Percentiles rank a stretch among this genome's conserved stretches.
These are phyloP conservation scores for Stenopsyche tienmushanensis DNA, from an alignment of 1,140 invertebrate genomes.

Conservation along the genomic window DNA sequence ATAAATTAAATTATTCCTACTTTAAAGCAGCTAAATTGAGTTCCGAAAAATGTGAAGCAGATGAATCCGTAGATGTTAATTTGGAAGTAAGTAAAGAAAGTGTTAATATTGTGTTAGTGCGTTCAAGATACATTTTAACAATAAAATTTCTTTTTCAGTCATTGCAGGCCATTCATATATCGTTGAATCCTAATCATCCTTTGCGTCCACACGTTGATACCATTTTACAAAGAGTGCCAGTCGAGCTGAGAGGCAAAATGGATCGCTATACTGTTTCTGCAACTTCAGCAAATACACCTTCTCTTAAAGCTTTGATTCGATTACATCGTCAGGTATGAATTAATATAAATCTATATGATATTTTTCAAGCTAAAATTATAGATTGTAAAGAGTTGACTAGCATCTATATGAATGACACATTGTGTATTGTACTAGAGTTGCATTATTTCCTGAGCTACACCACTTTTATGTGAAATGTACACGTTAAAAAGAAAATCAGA, in stretches of 20 bases:
- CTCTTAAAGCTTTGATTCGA: constrained; percentile 78
- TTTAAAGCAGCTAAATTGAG: constrained; percentile 97
- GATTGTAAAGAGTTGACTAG: too few species aligned
- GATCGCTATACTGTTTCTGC: constrained; percentile 64
- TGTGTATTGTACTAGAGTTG: too few species aligned
- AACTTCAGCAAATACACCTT: constrained; percentile 68
- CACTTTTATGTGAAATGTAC: too few species aligned
- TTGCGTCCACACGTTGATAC: constrained; percentile 76
- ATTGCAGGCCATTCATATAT: constrained; percentile 67
- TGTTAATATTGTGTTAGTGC: constrained; percentile 30
- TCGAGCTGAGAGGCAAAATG: constrained; percentile 72
- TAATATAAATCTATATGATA: constrained; percentile 7
- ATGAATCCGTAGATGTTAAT: constrained; percentile 93
- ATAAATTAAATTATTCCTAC: constrained; percentile 85
- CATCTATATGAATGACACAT: too few species aligned
- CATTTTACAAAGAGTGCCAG: constrained; percentile 84
- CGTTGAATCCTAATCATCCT: constrained; percentile 68
- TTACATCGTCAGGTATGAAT: constrained; percentile 71
- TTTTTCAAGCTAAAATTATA: constrained; percentile 14
- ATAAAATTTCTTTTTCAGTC: constrained; percentile 56
- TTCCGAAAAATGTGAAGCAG: constrained; percentile 94
- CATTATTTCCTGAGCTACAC: too few species aligned
- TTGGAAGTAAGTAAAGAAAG: constrained; percentile 69
- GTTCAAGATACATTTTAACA: constrained; percentile 1
- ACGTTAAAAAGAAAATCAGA: too few species aligned